Conservation (phyloP, 2,797 vertebrate genomes). For the Anniella stebbinsi region DNA sequence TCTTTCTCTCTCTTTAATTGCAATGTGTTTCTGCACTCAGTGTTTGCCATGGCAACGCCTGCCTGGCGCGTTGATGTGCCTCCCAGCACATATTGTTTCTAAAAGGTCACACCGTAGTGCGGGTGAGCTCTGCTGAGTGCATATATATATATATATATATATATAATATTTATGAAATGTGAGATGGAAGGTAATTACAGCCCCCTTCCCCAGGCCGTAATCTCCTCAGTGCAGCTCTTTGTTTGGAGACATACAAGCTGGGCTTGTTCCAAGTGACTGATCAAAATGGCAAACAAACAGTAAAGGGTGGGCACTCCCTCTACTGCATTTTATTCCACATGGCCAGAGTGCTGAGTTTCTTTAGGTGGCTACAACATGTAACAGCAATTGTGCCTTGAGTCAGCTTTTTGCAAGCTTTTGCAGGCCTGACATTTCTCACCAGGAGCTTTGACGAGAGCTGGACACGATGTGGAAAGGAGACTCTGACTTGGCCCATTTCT, state of each 20-base stretch:
- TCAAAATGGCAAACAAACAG: neutral
- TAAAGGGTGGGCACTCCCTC: neutral
- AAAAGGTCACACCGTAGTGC: conserved; percentile 67
- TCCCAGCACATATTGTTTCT: conserved; percentile 57
- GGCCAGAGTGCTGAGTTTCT: neutral
- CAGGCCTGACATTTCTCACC: neutral
- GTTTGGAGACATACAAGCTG: rapidly evolving
- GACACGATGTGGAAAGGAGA: neutral
- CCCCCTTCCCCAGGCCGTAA: neutral
- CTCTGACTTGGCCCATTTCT: neutral
- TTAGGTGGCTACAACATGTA: neutral
- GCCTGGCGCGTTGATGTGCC: conserved; percentile 57
- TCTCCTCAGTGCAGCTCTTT: rapidly evolving
- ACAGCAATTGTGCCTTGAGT: neutral
- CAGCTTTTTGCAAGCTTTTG: neutral
- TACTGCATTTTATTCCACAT: rapidly evolving
- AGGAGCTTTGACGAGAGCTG: no score
- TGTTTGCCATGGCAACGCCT: conserved; percentile 74
- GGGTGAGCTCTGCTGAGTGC: conserved; percentile 50
- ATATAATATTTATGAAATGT: neutral
- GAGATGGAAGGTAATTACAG: conserved; percentile 34
- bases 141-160: neutral
- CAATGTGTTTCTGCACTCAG: conserved; percentile 53
- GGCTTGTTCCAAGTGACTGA: neutral
- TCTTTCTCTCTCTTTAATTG: conserved; percentile 20